These are phyloP conservation scores for Mirza zaza DNA, from an alignment of 2,113 vertebrate genomes.

Conservation along the genomic window DNA sequence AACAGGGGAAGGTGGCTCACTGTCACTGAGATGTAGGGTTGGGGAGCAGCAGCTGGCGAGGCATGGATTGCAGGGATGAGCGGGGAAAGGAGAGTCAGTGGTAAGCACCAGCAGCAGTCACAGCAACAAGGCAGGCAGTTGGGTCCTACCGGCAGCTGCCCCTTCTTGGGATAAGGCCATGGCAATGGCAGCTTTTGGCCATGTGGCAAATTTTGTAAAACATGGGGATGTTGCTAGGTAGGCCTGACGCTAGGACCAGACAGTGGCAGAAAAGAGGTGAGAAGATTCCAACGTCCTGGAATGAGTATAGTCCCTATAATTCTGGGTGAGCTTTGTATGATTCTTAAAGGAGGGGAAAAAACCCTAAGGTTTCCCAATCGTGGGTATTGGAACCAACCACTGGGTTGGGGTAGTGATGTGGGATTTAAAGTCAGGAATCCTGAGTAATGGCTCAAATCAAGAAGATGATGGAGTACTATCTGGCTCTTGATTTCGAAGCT, in stretches of 20 bases:
- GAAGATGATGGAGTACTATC: background rate
- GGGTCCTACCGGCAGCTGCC: background rate
- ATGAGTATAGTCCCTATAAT: background rate
- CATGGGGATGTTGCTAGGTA: background rate
- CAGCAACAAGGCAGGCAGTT: background rate
- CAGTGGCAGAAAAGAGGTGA: background rate
- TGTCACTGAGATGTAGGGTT: background rate
- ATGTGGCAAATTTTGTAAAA: background rate
- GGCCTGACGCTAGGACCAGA: background rate
- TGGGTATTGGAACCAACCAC: background rate
- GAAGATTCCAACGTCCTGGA: background rate
- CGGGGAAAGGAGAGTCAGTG: background rate
- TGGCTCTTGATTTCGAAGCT: constrained; percentile 16
- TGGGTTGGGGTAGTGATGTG: background rate
- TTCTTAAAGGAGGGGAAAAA: background rate
- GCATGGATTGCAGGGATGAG: background rate
- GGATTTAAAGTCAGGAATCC: background rate
- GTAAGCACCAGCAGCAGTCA: background rate
- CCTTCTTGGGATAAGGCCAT: background rate
- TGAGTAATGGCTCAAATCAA: constrained; percentile 21
- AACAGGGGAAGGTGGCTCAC: background rate
- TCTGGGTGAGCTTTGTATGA: background rate
- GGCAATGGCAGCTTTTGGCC: background rate
- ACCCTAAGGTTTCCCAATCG: background rate
- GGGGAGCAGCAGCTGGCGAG: background rate